Conservation (phyloP, 2,888 invertebrate species). For the Lasioglossum vierecki region DNA sequence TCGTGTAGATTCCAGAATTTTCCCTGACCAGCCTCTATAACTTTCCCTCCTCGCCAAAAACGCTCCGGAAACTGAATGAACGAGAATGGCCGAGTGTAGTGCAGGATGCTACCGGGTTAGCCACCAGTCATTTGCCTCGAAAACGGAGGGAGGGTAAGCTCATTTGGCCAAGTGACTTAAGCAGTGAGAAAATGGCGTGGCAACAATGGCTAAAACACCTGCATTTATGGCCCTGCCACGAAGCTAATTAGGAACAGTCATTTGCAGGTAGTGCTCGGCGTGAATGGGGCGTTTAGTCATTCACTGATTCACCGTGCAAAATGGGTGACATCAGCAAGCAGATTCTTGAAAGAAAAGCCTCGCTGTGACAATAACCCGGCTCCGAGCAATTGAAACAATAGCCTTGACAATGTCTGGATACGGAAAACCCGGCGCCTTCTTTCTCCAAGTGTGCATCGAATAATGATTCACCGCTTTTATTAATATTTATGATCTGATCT, state of each 20-base stretch:
- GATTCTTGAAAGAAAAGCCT: background rate
- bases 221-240: conserved; percentile 36
- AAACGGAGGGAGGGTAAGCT: conserved; percentile 26
- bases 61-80: conserved; percentile 22
- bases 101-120: conserved; percentile 12
- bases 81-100: background rate
- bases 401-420: background rate
- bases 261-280: conserved; percentile 41
- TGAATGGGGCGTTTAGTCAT: conserved; percentile 48
- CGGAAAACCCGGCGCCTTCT: background rate
- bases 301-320: conserved; percentile 29
- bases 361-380: background rate
- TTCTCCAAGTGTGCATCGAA: background rate
- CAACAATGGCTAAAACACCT: conserved; percentile 55
- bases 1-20: background rate
- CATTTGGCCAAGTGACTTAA: conserved; percentile 44
- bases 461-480: background rate
- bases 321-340: background rate
- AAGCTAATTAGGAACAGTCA: conserved; percentile 53
- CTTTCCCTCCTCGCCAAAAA: background rate
- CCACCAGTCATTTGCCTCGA: conserved; percentile 41
- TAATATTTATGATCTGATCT: background rate
- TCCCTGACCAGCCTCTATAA: no score
- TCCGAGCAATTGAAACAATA: background rate
- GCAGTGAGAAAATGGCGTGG: conserved; percentile 56